Conservation (phyloP, 1,140 invertebrate genomes). For the Drosophila biarmipes region DNA sequence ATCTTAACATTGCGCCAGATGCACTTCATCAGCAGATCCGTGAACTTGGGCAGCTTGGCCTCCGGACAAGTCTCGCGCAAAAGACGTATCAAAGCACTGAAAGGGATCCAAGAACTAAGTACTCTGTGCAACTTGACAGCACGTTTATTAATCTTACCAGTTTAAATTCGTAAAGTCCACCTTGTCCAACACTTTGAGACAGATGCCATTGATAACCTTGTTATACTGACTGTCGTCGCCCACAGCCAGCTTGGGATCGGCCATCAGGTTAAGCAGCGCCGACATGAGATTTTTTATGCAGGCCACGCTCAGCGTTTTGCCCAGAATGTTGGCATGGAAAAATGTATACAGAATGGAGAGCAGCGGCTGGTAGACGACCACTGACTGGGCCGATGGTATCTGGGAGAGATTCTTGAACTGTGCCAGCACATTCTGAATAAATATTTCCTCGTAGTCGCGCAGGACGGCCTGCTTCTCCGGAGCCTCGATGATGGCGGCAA, state of each 20-base stretch:
- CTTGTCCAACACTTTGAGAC: conserved; percentile 81
- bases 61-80: conserved; percentile 90
- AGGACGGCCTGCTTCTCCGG: conserved; percentile 83
- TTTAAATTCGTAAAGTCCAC: conserved; percentile 83
- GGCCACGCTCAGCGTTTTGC: conserved; percentile 76
- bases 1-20: conserved; percentile 92
- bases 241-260: conserved; percentile 77
- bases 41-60: conserved; percentile 88
- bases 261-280: conserved; percentile 75
- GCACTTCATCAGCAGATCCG: conserved; percentile 95
- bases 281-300: conserved; percentile 84
- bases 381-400: conserved; percentile 92
- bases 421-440: conserved; percentile 82
- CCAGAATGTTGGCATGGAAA: conserved; percentile 91
- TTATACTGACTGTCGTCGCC: conserved; percentile 83
- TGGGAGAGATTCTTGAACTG: conserved; percentile 86
- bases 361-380: conserved; percentile 94
- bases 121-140: not conserved
- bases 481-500: conserved; percentile 77
- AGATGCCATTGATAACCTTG: conserved; percentile 84
- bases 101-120: conserved; percentile 10
- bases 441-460: conserved; percentile 83
- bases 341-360: conserved; percentile 94
- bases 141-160: conserved; percentile 54
- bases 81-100: conserved; percentile 90